Evolutionary conservation across 2,888 invertebrate genomes (phyloP).

Genomic region (Pristionchus arcanus): DNA sequence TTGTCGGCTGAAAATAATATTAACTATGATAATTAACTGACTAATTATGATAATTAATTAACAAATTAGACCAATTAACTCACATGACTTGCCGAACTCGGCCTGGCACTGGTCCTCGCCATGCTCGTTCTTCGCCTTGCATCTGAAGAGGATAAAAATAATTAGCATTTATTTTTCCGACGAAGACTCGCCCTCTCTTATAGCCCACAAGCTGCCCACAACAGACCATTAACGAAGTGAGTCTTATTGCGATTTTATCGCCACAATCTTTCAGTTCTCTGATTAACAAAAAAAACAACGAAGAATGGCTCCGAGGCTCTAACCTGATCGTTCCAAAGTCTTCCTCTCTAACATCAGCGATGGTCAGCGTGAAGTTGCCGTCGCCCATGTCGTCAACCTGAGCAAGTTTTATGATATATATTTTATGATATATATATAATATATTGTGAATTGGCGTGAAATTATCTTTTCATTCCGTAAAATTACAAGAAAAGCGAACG

Average conservation of each 20-base stretch:
- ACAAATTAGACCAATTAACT: slow-evolving; percentile 17
- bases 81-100: slow-evolving; percentile 64
- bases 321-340: slow-evolving; percentile 84
- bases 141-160: slow-evolving; percentile 60
- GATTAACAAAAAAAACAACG: too few species aligned
- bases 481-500: too few species aligned
- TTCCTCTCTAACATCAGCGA: slow-evolving; percentile 87
- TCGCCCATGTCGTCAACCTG: slow-evolving; percentile 81
- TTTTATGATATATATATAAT: neutral
- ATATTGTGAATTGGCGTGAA: neutral
- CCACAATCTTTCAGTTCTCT: too few species aligned
- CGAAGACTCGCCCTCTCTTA: too few species aligned
- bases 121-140: slow-evolving; percentile 86
- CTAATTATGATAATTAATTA: neutral
- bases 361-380: slow-evolving; percentile 88
- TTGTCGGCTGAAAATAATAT: slow-evolving; percentile 56
- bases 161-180: too few species aligned
- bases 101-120: slow-evolving; percentile 84
- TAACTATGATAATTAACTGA: neutral
- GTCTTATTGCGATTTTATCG: too few species aligned
- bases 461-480: too few species aligned
- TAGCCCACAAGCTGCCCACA: too few species aligned
- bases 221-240: too few species aligned
- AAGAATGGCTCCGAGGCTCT: too few species aligned
- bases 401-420: too few species aligned